Conservation (phyloP, 2,888 invertebrate species). For the Parnassius glacialis region DNA sequence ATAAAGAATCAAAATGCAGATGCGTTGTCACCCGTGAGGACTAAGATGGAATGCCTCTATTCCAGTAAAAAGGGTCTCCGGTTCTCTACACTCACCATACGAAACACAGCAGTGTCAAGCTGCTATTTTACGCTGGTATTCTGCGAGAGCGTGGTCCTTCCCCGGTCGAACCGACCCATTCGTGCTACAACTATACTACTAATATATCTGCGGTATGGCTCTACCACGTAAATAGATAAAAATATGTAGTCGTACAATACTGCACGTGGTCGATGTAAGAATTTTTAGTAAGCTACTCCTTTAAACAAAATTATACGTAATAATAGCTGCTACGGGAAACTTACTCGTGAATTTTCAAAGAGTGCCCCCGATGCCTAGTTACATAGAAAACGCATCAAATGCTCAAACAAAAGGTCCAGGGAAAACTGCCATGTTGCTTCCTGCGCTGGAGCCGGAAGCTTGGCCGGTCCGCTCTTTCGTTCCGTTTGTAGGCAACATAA, state of each 20-base stretch:
- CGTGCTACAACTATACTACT: too few relatives aligned
- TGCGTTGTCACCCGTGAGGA: too few relatives aligned
- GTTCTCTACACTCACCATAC: too few relatives aligned
- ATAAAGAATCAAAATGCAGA: too few relatives aligned
- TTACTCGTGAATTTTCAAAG: conserved; percentile 12
- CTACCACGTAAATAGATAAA: too few relatives aligned
- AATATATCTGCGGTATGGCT: too few relatives aligned
- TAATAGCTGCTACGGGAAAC: conserved; percentile 4
- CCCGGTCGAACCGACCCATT: too few relatives aligned
- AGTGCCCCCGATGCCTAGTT: conserved; percentile 22
- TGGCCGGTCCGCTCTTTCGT: conserved; percentile 15
- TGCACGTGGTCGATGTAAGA: background rate
- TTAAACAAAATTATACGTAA: conserved; percentile 6
- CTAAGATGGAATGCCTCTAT: too few relatives aligned
- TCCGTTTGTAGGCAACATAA: conserved; percentile 3
- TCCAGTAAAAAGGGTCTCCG: too few relatives aligned
- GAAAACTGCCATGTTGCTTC: conserved; percentile 20
- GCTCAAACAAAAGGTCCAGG: conserved; percentile 18
- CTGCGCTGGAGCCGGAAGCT: conserved; percentile 16
- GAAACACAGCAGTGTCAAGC: too few relatives aligned
- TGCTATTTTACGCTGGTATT: too few relatives aligned
- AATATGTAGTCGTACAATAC: background rate
- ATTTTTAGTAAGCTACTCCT: background rate
- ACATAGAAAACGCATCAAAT: conserved; percentile 21
- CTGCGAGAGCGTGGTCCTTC: too few relatives aligned